Evolutionary conservation across 2,888 invertebrate genomes (phyloP).

Genomic region (Gymnocheta viridis): DNA sequence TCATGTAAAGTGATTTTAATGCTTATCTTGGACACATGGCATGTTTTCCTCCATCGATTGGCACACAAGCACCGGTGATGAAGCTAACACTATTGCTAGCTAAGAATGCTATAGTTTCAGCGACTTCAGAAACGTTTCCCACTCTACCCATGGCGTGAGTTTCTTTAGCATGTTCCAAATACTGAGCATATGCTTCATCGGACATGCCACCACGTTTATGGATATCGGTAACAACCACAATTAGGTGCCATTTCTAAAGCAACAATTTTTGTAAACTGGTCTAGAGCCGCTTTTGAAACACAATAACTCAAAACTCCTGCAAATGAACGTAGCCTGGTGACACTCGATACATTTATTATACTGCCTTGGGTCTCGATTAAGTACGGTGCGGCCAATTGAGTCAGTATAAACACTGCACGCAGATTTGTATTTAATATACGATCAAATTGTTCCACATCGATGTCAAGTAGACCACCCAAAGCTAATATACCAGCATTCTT

Average conservation of each 20-base stretch:
- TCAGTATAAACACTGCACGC: constrained; percentile 88
- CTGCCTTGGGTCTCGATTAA: constrained; percentile 90
- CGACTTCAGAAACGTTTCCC: constrained; percentile 91
- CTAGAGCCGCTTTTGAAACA: constrained; percentile 95
- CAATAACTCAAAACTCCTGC: constrained; percentile 93
- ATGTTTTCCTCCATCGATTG: constrained; percentile 86
- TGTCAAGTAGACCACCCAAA: constrained; percentile 89
- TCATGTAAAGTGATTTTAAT: neutral
- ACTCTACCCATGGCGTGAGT: constrained; percentile 95
- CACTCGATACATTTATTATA: constrained; percentile 96
- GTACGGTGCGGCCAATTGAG: constrained; percentile 91
- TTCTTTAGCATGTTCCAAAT: constrained; percentile 89
- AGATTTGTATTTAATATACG: constrained; percentile 92
- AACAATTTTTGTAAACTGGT: constrained; percentile 94
- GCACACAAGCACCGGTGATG: constrained; percentile 87
- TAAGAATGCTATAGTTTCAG: constrained; percentile 92
- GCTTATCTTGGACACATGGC: constrained; percentile 86
- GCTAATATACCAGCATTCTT: constrained; percentile 94
- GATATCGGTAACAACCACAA: constrained; percentile 92
- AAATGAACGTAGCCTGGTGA: constrained; percentile 93
- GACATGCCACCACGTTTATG: constrained; percentile 91
- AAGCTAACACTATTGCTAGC: constrained; percentile 89
- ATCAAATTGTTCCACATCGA: constrained; percentile 91
- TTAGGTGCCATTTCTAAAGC: constrained; percentile 91
- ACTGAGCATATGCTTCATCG: constrained; percentile 88